Conservation (phyloP, 2,113 vertebrate species). For the Neoarius graeffei region DNA sequence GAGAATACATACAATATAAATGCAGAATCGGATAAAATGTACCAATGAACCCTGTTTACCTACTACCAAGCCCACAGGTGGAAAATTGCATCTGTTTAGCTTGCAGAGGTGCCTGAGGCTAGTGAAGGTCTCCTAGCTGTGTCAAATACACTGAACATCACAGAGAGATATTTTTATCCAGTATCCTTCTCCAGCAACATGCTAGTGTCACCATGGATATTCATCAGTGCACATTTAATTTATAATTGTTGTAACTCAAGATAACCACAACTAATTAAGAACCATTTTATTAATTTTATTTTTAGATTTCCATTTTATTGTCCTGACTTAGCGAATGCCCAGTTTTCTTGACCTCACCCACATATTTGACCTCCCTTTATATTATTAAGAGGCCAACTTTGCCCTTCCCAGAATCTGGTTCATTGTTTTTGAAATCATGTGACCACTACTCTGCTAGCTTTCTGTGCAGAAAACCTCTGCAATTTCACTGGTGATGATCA, state of each 20-base stretch:
- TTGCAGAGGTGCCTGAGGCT: not conserved
- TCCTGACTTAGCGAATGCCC: conserved; percentile 28
- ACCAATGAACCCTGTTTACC: not conserved
- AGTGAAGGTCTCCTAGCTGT: not conserved
- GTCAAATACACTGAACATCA: not conserved
- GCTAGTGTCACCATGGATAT: conserved; percentile 18
- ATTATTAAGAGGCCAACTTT: not conserved
- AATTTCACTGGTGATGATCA: no score
- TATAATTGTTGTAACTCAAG: conserved; percentile 16
- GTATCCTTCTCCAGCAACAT: not conserved
- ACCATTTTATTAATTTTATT: conserved; percentile 15
- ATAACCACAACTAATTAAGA: conserved; percentile 30
- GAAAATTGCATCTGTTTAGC: not conserved
- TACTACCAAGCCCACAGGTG: not conserved
- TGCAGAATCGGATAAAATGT: not conserved
- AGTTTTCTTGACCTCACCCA: conserved; percentile 15
- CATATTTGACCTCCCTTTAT: conserved; percentile 15
- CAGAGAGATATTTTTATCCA: conserved; percentile 9
- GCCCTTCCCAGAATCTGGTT: no score
- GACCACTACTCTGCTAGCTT: no score
- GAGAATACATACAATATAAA: not conserved
- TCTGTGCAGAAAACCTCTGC: no score
- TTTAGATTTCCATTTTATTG: not conserved
- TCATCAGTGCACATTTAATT: conserved; percentile 41
- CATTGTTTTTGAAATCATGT: no score